These are phyloP conservation scores for Ascaphus truei DNA, from an alignment of 2,113 vertebrate genomes.

Conservation along the genomic window DNA sequence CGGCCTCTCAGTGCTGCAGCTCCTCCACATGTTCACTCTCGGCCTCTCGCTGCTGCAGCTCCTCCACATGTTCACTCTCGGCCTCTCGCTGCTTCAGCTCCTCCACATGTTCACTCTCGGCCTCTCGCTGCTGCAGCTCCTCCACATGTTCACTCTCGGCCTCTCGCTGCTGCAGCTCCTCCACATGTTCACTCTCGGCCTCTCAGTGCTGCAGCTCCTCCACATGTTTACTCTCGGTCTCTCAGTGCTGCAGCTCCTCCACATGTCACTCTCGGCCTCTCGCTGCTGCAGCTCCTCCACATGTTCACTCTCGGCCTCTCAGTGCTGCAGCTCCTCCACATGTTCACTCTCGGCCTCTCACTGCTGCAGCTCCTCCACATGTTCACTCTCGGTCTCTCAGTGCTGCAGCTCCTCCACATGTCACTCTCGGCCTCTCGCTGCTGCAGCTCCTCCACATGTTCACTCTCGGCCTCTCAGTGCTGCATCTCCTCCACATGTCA, in stretches of 20 bases:
- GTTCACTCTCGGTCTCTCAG: constrained; percentile 59
- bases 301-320: constrained; percentile 55
- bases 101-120: constrained; percentile 58
- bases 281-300: constrained; percentile 51
- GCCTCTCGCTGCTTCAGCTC: constrained; percentile 50
- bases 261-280: constrained; percentile 48
- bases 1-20: constrained; percentile 50
- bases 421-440: constrained; percentile 48
- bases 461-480: too few species aligned
- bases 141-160: constrained; percentile 56
- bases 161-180: constrained; percentile 51
- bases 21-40: constrained; percentile 57
- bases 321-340: constrained; percentile 51
- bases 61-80: constrained; percentile 58
- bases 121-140: constrained; percentile 53
- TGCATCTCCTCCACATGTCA: too few species aligned
- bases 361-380: constrained; percentile 53
- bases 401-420: too few species aligned
- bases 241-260: too few species aligned
- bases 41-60: constrained; percentile 50
- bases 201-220: constrained; percentile 50
- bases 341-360: constrained; percentile 55
- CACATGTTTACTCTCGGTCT: constrained; percentile 57
- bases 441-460: constrained; percentile 56
- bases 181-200: constrained; percentile 55